Evolutionary conservation across 1,140 invertebrate species (phyloP).

Genomic region (Cryptotermes secundus): DNA sequence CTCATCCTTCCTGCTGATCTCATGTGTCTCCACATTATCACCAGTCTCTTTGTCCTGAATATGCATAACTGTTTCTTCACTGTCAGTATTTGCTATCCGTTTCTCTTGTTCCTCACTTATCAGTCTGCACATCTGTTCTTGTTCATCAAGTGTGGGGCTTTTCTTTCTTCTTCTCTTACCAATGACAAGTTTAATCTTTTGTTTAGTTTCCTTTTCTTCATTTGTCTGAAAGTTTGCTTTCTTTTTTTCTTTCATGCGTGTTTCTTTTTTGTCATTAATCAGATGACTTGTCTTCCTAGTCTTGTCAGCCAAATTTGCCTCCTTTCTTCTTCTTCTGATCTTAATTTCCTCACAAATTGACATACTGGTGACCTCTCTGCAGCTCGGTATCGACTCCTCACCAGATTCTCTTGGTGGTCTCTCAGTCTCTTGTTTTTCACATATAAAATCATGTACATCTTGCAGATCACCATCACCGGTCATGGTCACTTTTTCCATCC

Average conservation of each 20-base stretch:
- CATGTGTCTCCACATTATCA: too few relatives aligned
- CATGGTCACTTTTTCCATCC: not conserved
- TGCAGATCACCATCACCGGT: not conserved
- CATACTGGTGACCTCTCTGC: too few relatives aligned
- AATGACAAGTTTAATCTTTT: not conserved
- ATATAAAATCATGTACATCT: not conserved
- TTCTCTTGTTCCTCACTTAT: not conserved
- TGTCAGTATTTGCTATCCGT: too few relatives aligned
- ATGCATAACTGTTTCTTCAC: too few relatives aligned
- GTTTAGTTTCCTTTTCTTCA: not conserved
- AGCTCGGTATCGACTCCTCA: not conserved
- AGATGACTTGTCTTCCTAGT: not conserved
- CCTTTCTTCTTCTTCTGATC: not conserved
- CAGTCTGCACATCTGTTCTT: not conserved
- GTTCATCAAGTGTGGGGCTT: not conserved
- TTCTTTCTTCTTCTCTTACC: not conserved
- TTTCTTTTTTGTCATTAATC: not conserved
- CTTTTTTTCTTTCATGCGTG: not conserved
- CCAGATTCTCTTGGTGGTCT: not conserved
- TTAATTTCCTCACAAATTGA: too few relatives aligned
- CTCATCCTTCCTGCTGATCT: too few relatives aligned
- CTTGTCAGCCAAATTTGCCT: not conserved
- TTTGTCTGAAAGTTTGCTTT: not conserved
- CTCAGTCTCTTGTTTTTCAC: not conserved
- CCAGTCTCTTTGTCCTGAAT: too few relatives aligned